Evolutionary conservation across 2,888 invertebrate species (phyloP).

Genomic region (Acanthococcus lagerstroemiae): DNA sequence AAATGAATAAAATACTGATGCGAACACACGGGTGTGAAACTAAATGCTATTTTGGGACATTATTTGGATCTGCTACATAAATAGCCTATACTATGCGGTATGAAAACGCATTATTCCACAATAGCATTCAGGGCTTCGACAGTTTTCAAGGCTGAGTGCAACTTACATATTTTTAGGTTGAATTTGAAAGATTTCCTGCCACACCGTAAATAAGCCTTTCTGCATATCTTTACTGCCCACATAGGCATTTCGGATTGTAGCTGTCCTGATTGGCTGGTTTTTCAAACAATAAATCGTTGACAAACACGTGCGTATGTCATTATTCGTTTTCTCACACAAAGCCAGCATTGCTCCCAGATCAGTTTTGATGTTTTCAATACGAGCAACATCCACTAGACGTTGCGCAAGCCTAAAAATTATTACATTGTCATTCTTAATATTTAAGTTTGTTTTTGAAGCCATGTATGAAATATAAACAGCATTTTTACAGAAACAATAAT

Average conservation of each 20-base stretch:
- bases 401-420: slow-evolving; percentile 44
- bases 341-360: slow-evolving; percentile 61
- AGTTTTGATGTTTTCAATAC: slow-evolving; percentile 55
- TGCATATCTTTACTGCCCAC: slow-evolving; percentile 81
- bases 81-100: no score
- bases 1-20: no score
- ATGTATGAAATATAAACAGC: no score
- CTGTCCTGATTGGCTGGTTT: slow-evolving; percentile 43
- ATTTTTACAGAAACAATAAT: no score
- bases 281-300: slow-evolving; percentile 71
- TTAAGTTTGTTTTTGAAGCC: no score
- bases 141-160: slow-evolving; percentile 7
- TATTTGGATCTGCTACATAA: no score
- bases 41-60: no score
- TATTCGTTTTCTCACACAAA: slow-evolving; percentile 71
- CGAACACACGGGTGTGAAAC: no score
- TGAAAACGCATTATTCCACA: no score
- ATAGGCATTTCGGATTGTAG: slow-evolving; percentile 54
- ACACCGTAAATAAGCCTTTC: slow-evolving; percentile 72
- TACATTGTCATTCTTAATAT: no score
- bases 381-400: slow-evolving; percentile 58
- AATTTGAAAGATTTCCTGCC: slow-evolving; percentile 69
- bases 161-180: slow-evolving; percentile 38
- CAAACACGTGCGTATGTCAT: slow-evolving; percentile 86
- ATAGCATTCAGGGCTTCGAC: no score